phyloP scores from a whole-genome alignment of 2,797 vertebrate genomes.

The Sus cebifrons region DNA sequence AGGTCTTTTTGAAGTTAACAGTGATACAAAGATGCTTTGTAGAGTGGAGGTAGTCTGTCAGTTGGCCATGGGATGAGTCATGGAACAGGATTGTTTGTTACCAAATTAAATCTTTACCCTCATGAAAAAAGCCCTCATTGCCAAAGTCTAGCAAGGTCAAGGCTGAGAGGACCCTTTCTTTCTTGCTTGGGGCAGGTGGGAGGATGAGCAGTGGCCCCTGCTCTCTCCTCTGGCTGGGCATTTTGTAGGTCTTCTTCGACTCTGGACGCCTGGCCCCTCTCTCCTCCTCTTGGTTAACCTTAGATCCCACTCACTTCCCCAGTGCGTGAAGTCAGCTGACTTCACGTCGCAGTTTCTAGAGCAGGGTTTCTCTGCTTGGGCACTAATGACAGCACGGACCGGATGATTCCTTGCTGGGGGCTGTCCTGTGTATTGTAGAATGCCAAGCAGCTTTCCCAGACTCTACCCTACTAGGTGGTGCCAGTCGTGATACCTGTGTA shows the following conservation, averaged over 20 bases:
- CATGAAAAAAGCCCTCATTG: background rate
- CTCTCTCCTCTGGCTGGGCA: background rate
- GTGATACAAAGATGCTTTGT: background rate
- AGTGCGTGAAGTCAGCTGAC: background rate
- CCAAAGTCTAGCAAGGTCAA: background rate
- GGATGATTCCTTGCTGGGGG: background rate
- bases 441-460: conserved; percentile 23
- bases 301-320: background rate
- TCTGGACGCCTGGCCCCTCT: background rate
- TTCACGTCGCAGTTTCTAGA: background rate
- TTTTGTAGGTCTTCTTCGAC: background rate
- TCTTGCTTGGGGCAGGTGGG: background rate
- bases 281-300: background rate
- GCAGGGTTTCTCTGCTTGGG: background rate
- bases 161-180: background rate
- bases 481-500: background rate
- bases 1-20: background rate
- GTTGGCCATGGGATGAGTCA: conserved; percentile 56
- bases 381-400: background rate
- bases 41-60: background rate
- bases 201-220: background rate
- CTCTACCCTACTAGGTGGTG: conserved; percentile 20
- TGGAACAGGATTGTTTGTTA: background rate
- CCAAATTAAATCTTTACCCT: background rate
- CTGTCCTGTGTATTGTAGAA: background rate